phyloP scores from a whole-genome alignment of 2,113 vertebrate genomes.

The Syrrhaptes paradoxus region DNA sequence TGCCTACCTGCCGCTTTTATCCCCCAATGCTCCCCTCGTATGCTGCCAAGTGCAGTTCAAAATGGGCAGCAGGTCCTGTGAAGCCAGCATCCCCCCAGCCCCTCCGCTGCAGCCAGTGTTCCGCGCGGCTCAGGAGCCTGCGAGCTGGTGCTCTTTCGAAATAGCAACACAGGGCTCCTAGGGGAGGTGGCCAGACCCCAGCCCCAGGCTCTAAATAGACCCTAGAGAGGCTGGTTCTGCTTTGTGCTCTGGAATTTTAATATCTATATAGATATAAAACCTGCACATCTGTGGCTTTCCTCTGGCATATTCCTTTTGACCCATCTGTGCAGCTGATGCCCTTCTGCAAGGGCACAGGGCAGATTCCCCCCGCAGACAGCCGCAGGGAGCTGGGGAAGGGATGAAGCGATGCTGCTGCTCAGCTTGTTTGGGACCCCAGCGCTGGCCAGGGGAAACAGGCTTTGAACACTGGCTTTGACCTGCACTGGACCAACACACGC shows the following conservation, averaged over 20 bases:
- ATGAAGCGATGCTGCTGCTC: neutral
- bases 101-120: accelerated
- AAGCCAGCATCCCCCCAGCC: neutral
- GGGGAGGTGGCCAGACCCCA: neutral
- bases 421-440: neutral
- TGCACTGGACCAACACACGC: accelerated
- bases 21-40: neutral
- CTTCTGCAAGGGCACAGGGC: accelerated
- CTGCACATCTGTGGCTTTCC: neutral
- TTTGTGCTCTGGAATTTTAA: neutral
- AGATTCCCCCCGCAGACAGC: neutral
- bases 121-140: neutral
- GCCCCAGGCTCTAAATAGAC: neutral
- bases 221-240: neutral
- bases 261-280: too few species aligned
- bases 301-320: neutral
- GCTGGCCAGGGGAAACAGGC: neutral
- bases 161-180: accelerated
- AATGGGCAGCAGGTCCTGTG: neutral
- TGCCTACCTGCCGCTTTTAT: neutral
- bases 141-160: neutral
- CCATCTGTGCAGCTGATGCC: neutral
- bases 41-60: neutral
- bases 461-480: neutral
- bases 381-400: neutral